Conservation (phyloP, 2,888 invertebrate species). For the Callimorpha dominula region DNA sequence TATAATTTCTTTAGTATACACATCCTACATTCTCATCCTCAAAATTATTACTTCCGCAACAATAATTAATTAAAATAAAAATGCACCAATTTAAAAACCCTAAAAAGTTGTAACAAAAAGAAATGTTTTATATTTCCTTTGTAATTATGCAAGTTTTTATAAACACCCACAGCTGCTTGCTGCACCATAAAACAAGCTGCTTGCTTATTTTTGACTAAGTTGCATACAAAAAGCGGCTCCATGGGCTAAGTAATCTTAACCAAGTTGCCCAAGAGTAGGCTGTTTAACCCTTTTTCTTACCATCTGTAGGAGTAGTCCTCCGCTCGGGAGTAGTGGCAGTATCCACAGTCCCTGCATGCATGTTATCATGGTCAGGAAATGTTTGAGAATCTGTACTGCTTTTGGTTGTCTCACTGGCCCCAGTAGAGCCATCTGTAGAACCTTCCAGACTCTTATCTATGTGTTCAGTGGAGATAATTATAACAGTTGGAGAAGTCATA, state of each 20-base stretch:
- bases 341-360: constrained; percentile 76
- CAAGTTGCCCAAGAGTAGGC: too few relatives aligned
- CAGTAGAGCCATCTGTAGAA: constrained; percentile 62
- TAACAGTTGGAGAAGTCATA: constrained; percentile 73
- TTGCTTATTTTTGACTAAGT: too few relatives aligned
- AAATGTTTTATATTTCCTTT: too few relatives aligned
- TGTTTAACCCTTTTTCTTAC: constrained; percentile 49
- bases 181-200: too few relatives aligned
- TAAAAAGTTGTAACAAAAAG: too few relatives aligned
- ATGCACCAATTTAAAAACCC: too few relatives aligned
- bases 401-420: constrained; percentile 48
- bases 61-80: too few relatives aligned
- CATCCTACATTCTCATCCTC: neutral
- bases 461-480: constrained; percentile 68
- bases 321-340: constrained; percentile 66
- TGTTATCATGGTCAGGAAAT: constrained; percentile 76
- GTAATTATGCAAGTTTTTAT: too few relatives aligned
- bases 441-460: constrained; percentile 65
- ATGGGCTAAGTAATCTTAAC: too few relatives aligned
- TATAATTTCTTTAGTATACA: neutral
- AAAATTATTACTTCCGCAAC: too few relatives aligned
- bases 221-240: too few relatives aligned
- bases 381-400: constrained; percentile 60
- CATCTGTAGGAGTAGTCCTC: constrained; percentile 77
- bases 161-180: too few relatives aligned